These are phyloP conservation scores for Brienomyrus brachyistius DNA, from an alignment of 2,113 vertebrate species.

Conservation along the genomic window DNA sequence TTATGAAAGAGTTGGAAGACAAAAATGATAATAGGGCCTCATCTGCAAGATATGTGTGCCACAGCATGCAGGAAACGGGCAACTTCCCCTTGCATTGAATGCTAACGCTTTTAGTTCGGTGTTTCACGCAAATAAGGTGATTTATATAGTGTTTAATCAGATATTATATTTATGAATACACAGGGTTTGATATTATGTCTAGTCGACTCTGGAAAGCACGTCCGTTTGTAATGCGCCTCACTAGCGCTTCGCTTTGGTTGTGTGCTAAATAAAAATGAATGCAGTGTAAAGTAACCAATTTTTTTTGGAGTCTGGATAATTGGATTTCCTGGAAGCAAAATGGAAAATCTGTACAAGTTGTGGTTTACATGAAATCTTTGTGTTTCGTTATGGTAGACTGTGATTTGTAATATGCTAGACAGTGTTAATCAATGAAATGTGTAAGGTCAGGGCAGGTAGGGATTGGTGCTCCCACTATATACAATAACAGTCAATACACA, in stretches of 20 bases:
- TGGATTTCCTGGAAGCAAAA: not conserved
- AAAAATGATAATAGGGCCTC: not conserved
- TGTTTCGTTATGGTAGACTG: not conserved
- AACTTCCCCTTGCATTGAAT: not conserved
- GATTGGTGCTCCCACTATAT: not conserved
- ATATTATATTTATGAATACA: not conserved
- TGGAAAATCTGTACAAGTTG: not conserved
- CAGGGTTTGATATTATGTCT: not conserved
- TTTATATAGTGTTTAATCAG: not conserved
- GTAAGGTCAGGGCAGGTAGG: not conserved
- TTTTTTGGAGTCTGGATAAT: not conserved
- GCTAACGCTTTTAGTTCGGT: not conserved
- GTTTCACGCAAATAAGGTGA: not conserved
- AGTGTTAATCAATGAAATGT: conserved; percentile 7
- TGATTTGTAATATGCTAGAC: not conserved
- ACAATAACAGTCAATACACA: not conserved
- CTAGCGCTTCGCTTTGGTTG: not conserved
- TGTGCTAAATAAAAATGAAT: not conserved
- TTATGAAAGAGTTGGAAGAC: not conserved
- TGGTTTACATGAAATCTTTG: not conserved
- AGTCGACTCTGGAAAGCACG: not conserved
- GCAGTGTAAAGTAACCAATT: not conserved
- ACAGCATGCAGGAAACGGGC: not conserved
- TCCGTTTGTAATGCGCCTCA: not conserved
- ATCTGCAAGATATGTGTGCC: too few relatives aligned